Base-by-base conservation (phyloP, 2,113 vertebrate genomes). In the Dolichotis patagonum region DNA sequence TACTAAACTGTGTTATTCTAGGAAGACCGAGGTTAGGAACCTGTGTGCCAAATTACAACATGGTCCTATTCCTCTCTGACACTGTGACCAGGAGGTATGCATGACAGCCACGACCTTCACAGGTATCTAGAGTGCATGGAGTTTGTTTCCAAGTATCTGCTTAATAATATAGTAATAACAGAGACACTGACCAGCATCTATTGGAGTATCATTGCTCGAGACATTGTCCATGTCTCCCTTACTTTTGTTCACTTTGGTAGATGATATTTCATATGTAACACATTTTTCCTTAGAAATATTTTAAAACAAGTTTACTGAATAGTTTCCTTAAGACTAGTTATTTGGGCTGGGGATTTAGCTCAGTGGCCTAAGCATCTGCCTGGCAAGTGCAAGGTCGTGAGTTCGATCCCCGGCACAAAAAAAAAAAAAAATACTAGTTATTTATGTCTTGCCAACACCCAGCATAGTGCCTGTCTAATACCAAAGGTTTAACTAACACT, bases 291-390 rank as follows among this genome's bases (percentile, higher is more conserved):
- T 65, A 84, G 58, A 90, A 90, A 46, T 63, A 52, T 65, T 85
- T 94, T 71, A 43, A 58, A 56, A 46, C 38, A 95, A 83, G 78
- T 93, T 46, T 92, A 63, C 30, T 89, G 49, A 52, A 46, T 89
- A 43, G 85, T 8, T 81, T 46, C 38, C 78, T 93, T 88, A 80
- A 58, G 54, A 90, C 88, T 92, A 92, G 92, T 90, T 92, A 92
- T 38, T n/a, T 89, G n/a, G n/a, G n/a, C n/a, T n/a, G n/a, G n/a
- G n/a, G n/a, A n/a, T n/a, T n/a, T n/a, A n/a, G n/a, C n/a, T n/a
- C n/a, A n/a, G n/a, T n/a, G n/a, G n/a, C n/a, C n/a, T n/a, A n/a
- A n/a, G n/a, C n/a, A n/a, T n/a, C n/a, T n/a, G n/a, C n/a, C n/a
- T n/a, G n/a, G n/a, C n/a, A n/a, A n/a, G n/a, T n/a, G n/a, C n/a